phyloP scores from a whole-genome alignment of 2,113 vertebrate genomes.

The Urocynchramus pylzowi region DNA sequence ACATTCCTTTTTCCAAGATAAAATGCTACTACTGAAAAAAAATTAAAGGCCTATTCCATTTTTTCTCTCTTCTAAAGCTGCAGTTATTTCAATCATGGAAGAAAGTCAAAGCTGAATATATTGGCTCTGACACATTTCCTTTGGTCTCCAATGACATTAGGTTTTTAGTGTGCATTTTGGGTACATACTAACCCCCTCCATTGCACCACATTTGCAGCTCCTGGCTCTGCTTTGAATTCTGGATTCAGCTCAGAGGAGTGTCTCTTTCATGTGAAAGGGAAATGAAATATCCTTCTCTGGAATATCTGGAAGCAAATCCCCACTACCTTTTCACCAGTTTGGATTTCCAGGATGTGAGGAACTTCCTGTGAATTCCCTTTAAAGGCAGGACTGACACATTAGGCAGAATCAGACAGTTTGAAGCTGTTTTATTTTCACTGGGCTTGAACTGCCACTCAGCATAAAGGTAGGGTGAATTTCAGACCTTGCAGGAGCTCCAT shows the following conservation, averaged over 20 bases:
- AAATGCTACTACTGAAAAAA: background rate
- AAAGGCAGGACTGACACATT: background rate
- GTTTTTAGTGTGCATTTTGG: background rate
- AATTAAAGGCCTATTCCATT: background rate
- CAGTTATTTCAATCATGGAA: background rate
- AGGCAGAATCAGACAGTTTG: background rate
- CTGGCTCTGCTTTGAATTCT: background rate
- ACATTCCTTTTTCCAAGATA: background rate
- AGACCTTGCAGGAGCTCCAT: background rate
- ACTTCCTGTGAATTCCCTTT: background rate
- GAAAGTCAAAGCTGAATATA: background rate
- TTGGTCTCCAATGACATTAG: background rate
- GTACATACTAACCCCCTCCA: fast-evolving
- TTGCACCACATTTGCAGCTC: background rate
- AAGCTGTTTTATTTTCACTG: background rate
- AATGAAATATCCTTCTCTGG: background rate
- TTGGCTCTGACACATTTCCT: background rate
- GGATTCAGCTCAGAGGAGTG: background rate
- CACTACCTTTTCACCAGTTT: background rate
- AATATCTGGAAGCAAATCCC: background rate
- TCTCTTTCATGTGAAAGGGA: background rate
- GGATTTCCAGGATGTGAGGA: background rate
- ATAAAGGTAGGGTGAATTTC: background rate
- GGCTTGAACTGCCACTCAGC: background rate
- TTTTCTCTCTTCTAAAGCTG: background rate